A percentile compares a stretch with the other conserved stretches of the same genome.
These are phyloP conservation scores for Aix galericulata DNA, from an alignment of 2,113 vertebrate genomes.

Conservation along the genomic window DNA sequence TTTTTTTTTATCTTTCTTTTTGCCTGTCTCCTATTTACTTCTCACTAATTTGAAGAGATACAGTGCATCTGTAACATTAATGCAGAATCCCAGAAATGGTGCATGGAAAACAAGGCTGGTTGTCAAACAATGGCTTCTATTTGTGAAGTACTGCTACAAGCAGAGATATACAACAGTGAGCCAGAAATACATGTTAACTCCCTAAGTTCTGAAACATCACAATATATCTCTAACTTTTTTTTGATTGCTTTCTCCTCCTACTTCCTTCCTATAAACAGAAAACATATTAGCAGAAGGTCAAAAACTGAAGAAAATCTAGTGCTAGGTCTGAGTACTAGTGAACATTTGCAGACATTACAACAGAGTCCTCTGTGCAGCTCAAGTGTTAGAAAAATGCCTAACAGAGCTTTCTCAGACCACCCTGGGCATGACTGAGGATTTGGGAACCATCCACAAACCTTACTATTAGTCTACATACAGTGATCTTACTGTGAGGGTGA, in stretches of 20 bases:
- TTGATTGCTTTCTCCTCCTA: background rate
- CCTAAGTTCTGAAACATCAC: background rate
- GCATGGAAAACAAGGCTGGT: background rate
- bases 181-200: background rate
- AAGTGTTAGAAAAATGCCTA: background rate
- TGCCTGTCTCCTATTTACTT: background rate
- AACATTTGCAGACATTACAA: background rate
- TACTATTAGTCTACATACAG: rapidly evolving
- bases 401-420: background rate
- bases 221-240: background rate
- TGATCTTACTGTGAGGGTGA: background rate
- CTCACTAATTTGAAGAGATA: background rate
- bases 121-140: background rate
- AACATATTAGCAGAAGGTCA: background rate
- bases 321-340: background rate
- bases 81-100: background rate
- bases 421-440: background rate
- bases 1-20: background rate
- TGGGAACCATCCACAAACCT: background rate
- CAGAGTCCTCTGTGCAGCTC: background rate
- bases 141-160: background rate
- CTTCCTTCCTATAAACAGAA: background rate
- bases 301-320: background rate
- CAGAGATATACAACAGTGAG: background rate
- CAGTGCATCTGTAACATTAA: background rate